Percentiles rank a stretch among this genome's conserved stretches.
Evolutionary conservation across 2,888 invertebrate genomes (phyloP).

Genomic region (Bembecia ichneumoniformis): DNA sequence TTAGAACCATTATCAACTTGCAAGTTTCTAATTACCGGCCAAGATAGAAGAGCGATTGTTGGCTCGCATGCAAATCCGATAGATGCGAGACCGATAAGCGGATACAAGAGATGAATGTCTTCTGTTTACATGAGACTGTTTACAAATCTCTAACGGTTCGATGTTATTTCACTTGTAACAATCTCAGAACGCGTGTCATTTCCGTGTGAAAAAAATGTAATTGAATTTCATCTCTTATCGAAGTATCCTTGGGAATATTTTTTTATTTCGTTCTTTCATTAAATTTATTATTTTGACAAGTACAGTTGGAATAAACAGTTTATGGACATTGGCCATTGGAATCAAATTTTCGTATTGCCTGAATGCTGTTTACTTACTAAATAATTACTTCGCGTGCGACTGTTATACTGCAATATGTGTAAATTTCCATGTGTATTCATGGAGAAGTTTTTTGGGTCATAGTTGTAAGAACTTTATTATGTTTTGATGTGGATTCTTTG

Average conservation of each 20-base stretch:
- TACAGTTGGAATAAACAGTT: no score
- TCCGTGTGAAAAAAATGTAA: slow-evolving; percentile 16
- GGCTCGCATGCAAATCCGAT: slow-evolving; percentile 56
- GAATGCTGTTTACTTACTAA: slow-evolving; percentile 19
- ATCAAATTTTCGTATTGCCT: no score
- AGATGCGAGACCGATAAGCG: slow-evolving; percentile 39
- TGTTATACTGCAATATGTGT: slow-evolving; percentile 14
- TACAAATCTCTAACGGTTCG: slow-evolving; percentile 13
- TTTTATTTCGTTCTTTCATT: slow-evolving; percentile 3
- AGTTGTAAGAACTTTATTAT: slow-evolving; percentile 30
- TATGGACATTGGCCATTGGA: no score
- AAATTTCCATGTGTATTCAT: slow-evolving; percentile 19
- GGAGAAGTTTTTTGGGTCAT: slow-evolving; percentile 32
- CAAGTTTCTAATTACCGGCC: slow-evolving; percentile 61
- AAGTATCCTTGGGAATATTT: slow-evolving; percentile 2
- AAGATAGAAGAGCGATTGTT: slow-evolving; percentile 58
- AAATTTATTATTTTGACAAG: no score
- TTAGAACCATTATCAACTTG: slow-evolving; percentile 43
- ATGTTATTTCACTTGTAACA: slow-evolving; percentile 11
- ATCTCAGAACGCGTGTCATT: slow-evolving; percentile 7
- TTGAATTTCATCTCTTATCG: neutral
- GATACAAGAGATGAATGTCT: slow-evolving; percentile 22
- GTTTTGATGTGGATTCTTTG: slow-evolving; percentile 18
- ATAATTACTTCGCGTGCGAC: slow-evolving; percentile 26
- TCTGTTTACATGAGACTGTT: slow-evolving; percentile 4